Base-by-base conservation (phyloP, 2,888 invertebrate genomes). In the Epinotia bilunana region DNA sequence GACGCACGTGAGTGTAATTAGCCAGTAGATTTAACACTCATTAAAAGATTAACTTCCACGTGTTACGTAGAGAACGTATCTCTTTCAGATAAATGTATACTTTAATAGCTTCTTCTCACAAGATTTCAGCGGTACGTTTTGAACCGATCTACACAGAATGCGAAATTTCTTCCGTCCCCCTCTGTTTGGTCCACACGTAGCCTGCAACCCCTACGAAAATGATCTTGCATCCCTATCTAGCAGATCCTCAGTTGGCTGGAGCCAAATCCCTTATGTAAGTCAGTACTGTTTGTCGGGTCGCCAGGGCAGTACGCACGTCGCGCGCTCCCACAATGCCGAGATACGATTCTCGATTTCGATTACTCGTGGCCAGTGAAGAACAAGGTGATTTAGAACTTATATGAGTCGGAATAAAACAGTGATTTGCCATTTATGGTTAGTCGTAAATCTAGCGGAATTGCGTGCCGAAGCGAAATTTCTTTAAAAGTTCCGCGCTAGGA, bases 41-140 rank as follows among this genome's bases (percentile, higher is more conserved):
- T 87, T 77, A 76, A 65, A 72, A 74, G 74, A 74, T 74, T 87
- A 90, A 88, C 83, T 83, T 81, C 78, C 79, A 85, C 83, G 84
- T 84, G 85, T 86, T 84, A 83, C 82, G 81, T 81, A 79, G 78
- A 82, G 82, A 87, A 86, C 83, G 85, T 87, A 87, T 88, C 87
- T 88, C 87, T 86, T 86, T 83, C 85, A 85, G 89, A 90, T 90
- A 90, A 88, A 90, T 90, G 87, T 88, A 88, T 87, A 87, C 91
- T 92, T 91, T 93, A 92, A 94, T 93, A 93, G 93, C 90, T 88
- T 88, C 88, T 91, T 91, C 90, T 89, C 88, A 90, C 90, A 90
- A 90, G 89, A 90, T 91, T 90, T 89, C 86, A 87, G 84, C 86
- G 84, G 83, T 84, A 83, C 85, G 85, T 87, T 68, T 87, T 86